A percentile compares a stretch with the other conserved stretches of the same genome.
These are phyloP conservation scores for Lycaon pictus DNA, from an alignment of 2,113 vertebrate genomes.

Conservation along the genomic window DNA sequence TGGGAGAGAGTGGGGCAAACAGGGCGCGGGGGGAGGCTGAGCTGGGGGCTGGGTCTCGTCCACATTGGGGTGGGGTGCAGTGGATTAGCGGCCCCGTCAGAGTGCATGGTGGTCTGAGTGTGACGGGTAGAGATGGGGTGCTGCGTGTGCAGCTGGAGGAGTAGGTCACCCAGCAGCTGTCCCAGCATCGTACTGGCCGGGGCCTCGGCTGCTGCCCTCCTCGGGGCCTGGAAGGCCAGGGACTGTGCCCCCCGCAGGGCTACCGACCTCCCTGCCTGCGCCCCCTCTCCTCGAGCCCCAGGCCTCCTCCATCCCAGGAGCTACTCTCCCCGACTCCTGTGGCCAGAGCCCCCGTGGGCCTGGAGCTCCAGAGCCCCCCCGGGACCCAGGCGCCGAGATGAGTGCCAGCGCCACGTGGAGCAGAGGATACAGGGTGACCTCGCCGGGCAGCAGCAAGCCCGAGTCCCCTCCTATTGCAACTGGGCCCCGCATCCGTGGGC, in stretches of 20 bases:
- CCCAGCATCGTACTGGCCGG: background rate
- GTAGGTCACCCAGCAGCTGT: background rate
- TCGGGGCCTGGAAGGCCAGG: background rate
- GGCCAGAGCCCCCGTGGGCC: fast-evolving
- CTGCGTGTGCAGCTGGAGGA: background rate
- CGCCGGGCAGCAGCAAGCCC: background rate
- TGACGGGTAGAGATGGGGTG: background rate
- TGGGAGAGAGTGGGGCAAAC: too few species aligned
- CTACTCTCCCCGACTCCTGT: background rate
- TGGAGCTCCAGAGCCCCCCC: fast-evolving
- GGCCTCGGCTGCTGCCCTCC: background rate
- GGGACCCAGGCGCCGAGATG: background rate
- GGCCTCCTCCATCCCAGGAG: background rate
- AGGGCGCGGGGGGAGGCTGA: background rate
- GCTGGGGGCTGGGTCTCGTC: background rate
- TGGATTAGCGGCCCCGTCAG: background rate
- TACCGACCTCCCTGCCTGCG: fast-evolving
- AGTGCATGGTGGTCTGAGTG: background rate
- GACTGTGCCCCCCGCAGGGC: background rate
- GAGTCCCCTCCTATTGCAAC: background rate
- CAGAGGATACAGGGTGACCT: background rate
- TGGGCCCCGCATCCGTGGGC: background rate
- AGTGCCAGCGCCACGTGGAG: background rate
- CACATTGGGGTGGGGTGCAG: background rate
- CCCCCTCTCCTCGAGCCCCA: background rate